Evolutionary conservation across 2,888 invertebrate genomes (phyloP), one percentile per base, ranked within the genome.

Genomic region (Blera fallax): DNA sequence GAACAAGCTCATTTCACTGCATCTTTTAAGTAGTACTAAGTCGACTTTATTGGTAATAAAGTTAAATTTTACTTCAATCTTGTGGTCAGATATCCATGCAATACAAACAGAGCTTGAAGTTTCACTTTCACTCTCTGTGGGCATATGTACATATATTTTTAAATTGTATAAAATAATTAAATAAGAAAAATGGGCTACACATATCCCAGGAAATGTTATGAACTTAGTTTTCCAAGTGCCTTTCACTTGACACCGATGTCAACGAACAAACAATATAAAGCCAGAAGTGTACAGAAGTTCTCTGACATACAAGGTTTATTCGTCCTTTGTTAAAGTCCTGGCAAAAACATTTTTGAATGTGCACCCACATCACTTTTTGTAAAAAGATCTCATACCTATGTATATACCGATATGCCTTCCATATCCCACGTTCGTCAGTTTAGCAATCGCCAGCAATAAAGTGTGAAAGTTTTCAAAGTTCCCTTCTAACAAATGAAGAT

Each of bases 381-480:
- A 72, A 21, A 60, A 72, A 29, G 32, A 56, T 72, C 60, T 11
- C 27, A 34, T 27, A 11, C 37, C 5, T 27, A 27, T n/a, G n/a
- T n/a, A 37, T 48, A 37, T 29, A 43, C 32, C 52, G 62, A 18
- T 14, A 40, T 52, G 52, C 50, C 50, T 62, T 10, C 18, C 27
- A 40, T 73, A 50, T 64, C 62, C 73, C 64, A 73, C 32, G 60
- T 73, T 62, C 52, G 27, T 29, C 40, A 73, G 52, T 62, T 64
- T 52, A 73, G 18, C 52, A 73, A 73, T 73, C 52, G 21, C 52
- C 52, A 62, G 62, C 73, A 54, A 73, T 73, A 56, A 48, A 58
- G 45, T 48, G 43, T 29, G 24, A 48, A 52, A 72, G 24, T 60
- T 27, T 24, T 32, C 7, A 3, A 29, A 18, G 24, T n/a, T 43